Conservation (phyloP, 1,140 invertebrate species). For the Cyclina sinensis region DNA sequence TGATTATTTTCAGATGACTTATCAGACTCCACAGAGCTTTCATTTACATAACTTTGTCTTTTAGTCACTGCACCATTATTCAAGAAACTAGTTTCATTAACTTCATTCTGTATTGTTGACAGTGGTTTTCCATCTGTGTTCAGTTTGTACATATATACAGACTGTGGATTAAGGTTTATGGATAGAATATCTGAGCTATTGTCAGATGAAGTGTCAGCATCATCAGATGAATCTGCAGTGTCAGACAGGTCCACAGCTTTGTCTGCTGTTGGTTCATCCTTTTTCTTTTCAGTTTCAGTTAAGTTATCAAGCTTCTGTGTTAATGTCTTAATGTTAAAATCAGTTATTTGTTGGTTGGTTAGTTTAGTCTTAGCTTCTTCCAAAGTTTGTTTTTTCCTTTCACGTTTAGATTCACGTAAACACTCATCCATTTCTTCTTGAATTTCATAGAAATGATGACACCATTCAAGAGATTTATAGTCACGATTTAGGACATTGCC, state of each 20-base stretch:
- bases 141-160: slow-evolving; percentile 74
- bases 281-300: background rate
- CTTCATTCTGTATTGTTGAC: background rate
- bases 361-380: slow-evolving; percentile 2
- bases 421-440: slow-evolving; percentile 83
- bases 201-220: slow-evolving; percentile 69
- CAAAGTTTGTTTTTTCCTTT: slow-evolving; percentile 32
- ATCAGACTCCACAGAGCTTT: slow-evolving; percentile 38
- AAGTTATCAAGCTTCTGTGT: background rate
- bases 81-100: slow-evolving; percentile 1
- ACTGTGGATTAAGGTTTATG: slow-evolving; percentile 75
- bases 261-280: slow-evolving; percentile 17
- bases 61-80: slow-evolving; percentile 23
- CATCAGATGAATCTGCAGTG: slow-evolving; percentile 66
- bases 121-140: slow-evolving; percentile 21
- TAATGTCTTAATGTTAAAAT: background rate
- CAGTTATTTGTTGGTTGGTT: background rate
- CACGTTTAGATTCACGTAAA: slow-evolving; percentile 17
- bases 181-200: slow-evolving; percentile 75
- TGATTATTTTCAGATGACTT: slow-evolving; percentile 15
- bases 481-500: slow-evolving; percentile 68
- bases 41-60: slow-evolving; percentile 28
- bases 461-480: slow-evolving; percentile 79
- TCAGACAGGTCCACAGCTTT: slow-evolving; percentile 22
- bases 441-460: slow-evolving; percentile 81